Conservation (phyloP, 2,797 vertebrate species). For the Alauda arvensis region DNA sequence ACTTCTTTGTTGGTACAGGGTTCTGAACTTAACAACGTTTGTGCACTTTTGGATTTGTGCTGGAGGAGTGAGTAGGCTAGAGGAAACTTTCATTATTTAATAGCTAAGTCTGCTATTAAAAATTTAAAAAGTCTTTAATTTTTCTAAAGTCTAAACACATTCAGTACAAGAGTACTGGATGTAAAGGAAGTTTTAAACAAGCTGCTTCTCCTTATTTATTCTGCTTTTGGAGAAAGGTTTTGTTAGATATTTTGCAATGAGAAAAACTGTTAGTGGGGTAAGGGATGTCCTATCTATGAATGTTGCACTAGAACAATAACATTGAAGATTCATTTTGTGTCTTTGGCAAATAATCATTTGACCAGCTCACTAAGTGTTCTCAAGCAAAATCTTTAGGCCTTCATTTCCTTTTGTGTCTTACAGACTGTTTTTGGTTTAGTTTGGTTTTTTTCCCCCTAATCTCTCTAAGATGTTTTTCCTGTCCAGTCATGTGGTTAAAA, state of each 20-base stretch:
- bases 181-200: neutral
- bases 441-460: neutral
- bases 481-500: neutral
- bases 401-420: neutral
- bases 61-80: neutral
- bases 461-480: neutral
- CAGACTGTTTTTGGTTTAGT: neutral
- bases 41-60: neutral
- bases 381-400: neutral
- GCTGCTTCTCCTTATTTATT: neutral
- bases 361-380: neutral
- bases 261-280: neutral
- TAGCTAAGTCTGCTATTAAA: neutral
- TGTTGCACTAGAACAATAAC: neutral
- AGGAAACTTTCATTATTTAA: neutral
- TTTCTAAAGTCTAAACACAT: neutral
- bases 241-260: neutral
- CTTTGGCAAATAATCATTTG: neutral
- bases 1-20: neutral
- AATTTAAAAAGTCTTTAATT: neutral
- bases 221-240: neutral
- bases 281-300: neutral
- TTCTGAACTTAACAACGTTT: neutral
- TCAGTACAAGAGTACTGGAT: neutral
- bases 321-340: neutral